Evolutionary conservation across 1,140 invertebrate species (phyloP), one percentile per base, ranked within the genome.

Genomic region (Delia radicum): DNA sequence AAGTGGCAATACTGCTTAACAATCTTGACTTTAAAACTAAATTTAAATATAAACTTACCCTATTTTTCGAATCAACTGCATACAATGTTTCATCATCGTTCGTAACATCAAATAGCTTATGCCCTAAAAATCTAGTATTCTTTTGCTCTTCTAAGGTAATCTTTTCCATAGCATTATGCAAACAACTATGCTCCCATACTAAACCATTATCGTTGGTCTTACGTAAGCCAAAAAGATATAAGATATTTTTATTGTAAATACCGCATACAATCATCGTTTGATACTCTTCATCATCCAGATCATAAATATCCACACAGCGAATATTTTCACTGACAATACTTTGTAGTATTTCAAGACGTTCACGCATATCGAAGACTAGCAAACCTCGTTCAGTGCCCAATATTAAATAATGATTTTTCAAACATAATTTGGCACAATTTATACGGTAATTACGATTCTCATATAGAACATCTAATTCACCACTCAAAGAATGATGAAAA

Each of bases 301-400:
- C 65, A 46, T 80, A 83, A 7, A 85, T 75, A 75, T 86, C 85
- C 42, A 86, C 75, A 33, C 83, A 84, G 4, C 76, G 75, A 33
- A 86, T 84, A 2, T 78, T 74, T 24, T 86, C 84, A 67, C 84
- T 86, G 12, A 86, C 77, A 77, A 81, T 86, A 69, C 81, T 83
- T 2, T 79, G 78, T 24, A 84, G 73, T 2, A 82, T 75, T 18
- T 75, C 46, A 15, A 77, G 26, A 0, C 75, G 77, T 2, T n/a
- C 48, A 4, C 72, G 71, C 0, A 82, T 69, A 72, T 86, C 81
- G 12, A 82, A 84, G 0, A 86, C 79, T 7, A 83, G 77, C 0
- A 86, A 69, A 10, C 85, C 85, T 27, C 76, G 74, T 13, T 77
- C 46, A 0, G 84, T 86, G 6, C 85, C 85, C 26, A 86, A 69